phyloP scores from a whole-genome alignment of 2,113 vertebrate species.

The Oncorhynchus kisutch region DNA sequence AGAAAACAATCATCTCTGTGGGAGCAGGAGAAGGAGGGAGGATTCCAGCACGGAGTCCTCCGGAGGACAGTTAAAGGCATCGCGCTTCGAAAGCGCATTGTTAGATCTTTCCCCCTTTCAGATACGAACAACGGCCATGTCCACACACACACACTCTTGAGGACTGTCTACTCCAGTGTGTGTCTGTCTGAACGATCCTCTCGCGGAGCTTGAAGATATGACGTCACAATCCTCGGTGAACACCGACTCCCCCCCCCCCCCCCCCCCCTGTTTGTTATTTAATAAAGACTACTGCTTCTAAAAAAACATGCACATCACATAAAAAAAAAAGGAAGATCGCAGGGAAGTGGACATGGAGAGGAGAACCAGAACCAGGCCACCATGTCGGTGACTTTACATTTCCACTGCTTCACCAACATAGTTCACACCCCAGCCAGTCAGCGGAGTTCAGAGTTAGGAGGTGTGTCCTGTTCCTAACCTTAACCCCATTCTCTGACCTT shows the following conservation, averaged over 20 bases:
- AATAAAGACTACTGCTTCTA: slow-evolving; percentile 59
- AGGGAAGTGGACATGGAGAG: slow-evolving; percentile 56
- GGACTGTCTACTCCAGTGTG: too few species aligned
- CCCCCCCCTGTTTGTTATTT: slow-evolving; percentile 14
- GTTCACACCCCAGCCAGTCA: too few species aligned
- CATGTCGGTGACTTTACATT: slow-evolving; percentile 27
- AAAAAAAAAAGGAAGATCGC: slow-evolving; percentile 32
- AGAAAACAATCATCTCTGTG: slow-evolving; percentile 67
- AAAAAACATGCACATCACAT: slow-evolving; percentile 69
- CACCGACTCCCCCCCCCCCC: slow-evolving; percentile 21
- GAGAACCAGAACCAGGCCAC: slow-evolving; percentile 67
- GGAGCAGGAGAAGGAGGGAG: slow-evolving; percentile 41
- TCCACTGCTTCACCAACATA: slow-evolving; percentile 43
- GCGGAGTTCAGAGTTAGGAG: too few species aligned
- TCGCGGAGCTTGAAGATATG: slow-evolving; percentile 44
- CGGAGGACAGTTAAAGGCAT: slow-evolving; percentile 52
- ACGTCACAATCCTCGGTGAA: slow-evolving; percentile 57
- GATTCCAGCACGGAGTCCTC: slow-evolving; percentile 52
- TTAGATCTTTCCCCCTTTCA: neutral
- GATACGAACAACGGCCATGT: too few species aligned
- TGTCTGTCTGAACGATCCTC: neutral
- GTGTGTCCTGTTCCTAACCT: neutral
- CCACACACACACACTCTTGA: too few species aligned
- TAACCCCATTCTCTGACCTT: neutral
- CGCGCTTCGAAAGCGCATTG: slow-evolving; percentile 43